Base-by-base conservation (phyloP, 64 coral and sea anemone species). In the Actinia equina region DNA sequence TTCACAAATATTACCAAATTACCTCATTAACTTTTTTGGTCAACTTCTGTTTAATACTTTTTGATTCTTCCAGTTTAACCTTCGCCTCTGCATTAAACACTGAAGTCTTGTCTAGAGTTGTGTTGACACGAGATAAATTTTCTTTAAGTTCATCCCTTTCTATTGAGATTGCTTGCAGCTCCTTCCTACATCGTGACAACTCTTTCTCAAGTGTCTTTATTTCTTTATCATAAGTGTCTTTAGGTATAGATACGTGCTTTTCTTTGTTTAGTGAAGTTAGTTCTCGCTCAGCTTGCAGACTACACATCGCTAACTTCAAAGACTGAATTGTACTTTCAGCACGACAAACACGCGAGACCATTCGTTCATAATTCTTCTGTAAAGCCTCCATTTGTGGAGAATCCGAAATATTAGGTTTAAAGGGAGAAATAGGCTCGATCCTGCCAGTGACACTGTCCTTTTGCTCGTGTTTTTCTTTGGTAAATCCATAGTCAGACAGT, bases 281-380 rank as follows among this genome's bases (percentile, higher is more conserved):
- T 56, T 94, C 90, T 71, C 91, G 94, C 20, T 98, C 96, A 19
- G 96, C 96, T 59, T 98, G 86, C 18, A 98, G 71, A 82, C 93
- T 94, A 25, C 89, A 91, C 57, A 92, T 89, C 8, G 96, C 96
- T 27, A 98, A 89, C 88, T 98, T 98, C 77, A 98, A 86, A 15
- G 96, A 98, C 46, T 98, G 96, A 51, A 98, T 94, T 15, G 93
- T 98, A 59, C 96, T 98, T 76, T 98, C 96, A 42, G 93, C 87
- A 5, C 96, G 89, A 76, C 96, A 98, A 89, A 98, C 96, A 52
- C 96, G 85, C 2, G 93, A 60, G 17, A 98, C 96, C 93, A 98
- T 91, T 89, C 85, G 87, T 49, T 98, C 93, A 61, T 98, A 98
- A 41, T 98, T 94, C n/a, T 91, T 91, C 71, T 98, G 89, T 14